Conservation (phyloP, 1,140 invertebrate species). For the Belonocnema kinseyi region DNA sequence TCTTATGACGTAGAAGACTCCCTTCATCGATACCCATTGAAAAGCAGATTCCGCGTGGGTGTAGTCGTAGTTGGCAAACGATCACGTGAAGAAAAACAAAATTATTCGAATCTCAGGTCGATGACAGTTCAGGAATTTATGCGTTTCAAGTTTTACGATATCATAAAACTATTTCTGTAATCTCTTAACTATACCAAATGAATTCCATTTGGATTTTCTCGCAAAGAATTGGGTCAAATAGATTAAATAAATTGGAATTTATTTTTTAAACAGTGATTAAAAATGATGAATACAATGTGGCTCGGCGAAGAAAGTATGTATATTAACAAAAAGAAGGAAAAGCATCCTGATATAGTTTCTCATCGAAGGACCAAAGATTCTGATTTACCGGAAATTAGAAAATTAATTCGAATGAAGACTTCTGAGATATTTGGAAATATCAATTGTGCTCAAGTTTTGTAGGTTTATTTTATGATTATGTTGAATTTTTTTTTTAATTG, state of each 20-base stretch:
- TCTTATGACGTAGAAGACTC: neutral
- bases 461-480: neutral
- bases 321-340: too few relatives aligned
- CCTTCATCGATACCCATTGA: neutral
- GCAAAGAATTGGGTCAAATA: too few relatives aligned
- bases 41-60: neutral
- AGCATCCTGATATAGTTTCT: too few relatives aligned
- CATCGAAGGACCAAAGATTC: neutral
- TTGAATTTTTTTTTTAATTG: too few relatives aligned
- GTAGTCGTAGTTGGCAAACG: neutral
- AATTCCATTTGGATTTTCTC: too few relatives aligned
- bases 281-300: too few relatives aligned
- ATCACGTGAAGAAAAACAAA: neutral
- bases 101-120: conserved; percentile 9
- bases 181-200: neutral
- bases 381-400: conserved; percentile 42
- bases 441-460: conserved; percentile 47
- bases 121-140: conserved; percentile 1
- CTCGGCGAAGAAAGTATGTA: too few relatives aligned
- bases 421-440: conserved; percentile 49
- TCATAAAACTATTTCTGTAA: neutral
- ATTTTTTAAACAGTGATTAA: too few relatives aligned
- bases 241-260: too few relatives aligned
- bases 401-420: conserved; percentile 39
- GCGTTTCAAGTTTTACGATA: neutral